Evolutionary conservation across 2,888 invertebrate species (phyloP).

Genomic region (Plebejus anna): DNA sequence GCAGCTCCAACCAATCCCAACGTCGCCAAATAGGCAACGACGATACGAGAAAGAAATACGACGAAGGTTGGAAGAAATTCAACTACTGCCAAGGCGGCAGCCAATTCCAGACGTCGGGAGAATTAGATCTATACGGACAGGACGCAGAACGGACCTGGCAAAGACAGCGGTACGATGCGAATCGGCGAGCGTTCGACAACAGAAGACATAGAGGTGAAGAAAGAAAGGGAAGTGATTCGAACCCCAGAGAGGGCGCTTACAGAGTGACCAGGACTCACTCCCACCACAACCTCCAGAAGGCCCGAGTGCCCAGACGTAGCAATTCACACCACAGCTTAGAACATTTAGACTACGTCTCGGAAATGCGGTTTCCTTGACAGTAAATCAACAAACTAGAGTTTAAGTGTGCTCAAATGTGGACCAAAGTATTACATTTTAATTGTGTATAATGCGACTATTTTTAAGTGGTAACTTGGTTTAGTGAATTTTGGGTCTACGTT

Average conservation of each 20-base stretch:
- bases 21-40: slow-evolving; percentile 80
- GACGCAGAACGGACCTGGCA: slow-evolving; percentile 80
- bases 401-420: slow-evolving; percentile 73
- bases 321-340: slow-evolving; percentile 83
- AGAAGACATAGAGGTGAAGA: slow-evolving; percentile 60
- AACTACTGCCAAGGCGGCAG: slow-evolving; percentile 78
- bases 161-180: slow-evolving; percentile 67
- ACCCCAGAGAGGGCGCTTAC: slow-evolving; percentile 69
- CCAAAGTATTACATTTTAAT: slow-evolving; percentile 63
- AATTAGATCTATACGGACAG: slow-evolving; percentile 84
- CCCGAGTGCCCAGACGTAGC: slow-evolving; percentile 76
- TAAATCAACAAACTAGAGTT: slow-evolving; percentile 48
- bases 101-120: slow-evolving; percentile 82
- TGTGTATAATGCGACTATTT: slow-evolving; percentile 40
- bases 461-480: slow-evolving; percentile 30
- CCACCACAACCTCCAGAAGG: slow-evolving; percentile 81
- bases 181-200: slow-evolving; percentile 61
- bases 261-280: slow-evolving; percentile 80
- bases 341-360: slow-evolving; percentile 81
- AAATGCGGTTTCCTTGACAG: slow-evolving; percentile 82
- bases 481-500: slow-evolving; percentile 37
- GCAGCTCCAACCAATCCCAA: slow-evolving; percentile 87
- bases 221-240: slow-evolving; percentile 65
- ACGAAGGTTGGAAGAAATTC: slow-evolving; percentile 85
- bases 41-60: slow-evolving; percentile 80